Conservation (phyloP, 1,140 invertebrate genomes). For the Bactericera cockerelli region DNA sequence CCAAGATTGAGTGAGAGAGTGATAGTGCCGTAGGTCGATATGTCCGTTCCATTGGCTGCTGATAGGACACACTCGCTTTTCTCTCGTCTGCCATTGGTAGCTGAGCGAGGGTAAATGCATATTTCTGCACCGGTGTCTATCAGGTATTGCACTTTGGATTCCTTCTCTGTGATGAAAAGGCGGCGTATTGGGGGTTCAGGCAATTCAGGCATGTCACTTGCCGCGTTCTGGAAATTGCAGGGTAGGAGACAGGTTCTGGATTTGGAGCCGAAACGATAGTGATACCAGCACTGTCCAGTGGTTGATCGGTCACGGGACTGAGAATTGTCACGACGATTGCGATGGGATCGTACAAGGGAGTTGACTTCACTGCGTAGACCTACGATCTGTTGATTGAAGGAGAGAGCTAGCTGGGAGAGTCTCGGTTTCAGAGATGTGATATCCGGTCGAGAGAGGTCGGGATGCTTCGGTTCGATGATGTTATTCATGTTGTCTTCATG, state of each 20-base stretch:
- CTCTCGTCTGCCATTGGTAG: background rate
- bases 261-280: background rate
- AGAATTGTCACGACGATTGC: background rate
- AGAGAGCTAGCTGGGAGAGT: background rate
- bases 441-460: too few relatives aligned
- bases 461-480: too few relatives aligned
- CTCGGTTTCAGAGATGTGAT: too few relatives aligned
- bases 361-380: background rate
- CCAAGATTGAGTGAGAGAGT: background rate
- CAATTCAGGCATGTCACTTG: too few relatives aligned
- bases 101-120: slow-evolving; percentile 13
- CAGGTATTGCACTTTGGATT: slow-evolving; percentile 15
- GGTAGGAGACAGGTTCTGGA: background rate
- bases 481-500: too few relatives aligned
- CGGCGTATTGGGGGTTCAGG: slow-evolving; percentile 7
- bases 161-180: slow-evolving; percentile 18
- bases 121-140: slow-evolving; percentile 21
- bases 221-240: slow-evolving; percentile 13
- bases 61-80: background rate
- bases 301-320: background rate
- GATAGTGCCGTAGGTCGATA: background rate
- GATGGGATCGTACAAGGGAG: background rate
- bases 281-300: background rate
- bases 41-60: background rate
- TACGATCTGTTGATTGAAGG: background rate